Evolutionary conservation across 1,140 invertebrate species (phyloP).

Genomic region (Campoletis sonorensis): DNA sequence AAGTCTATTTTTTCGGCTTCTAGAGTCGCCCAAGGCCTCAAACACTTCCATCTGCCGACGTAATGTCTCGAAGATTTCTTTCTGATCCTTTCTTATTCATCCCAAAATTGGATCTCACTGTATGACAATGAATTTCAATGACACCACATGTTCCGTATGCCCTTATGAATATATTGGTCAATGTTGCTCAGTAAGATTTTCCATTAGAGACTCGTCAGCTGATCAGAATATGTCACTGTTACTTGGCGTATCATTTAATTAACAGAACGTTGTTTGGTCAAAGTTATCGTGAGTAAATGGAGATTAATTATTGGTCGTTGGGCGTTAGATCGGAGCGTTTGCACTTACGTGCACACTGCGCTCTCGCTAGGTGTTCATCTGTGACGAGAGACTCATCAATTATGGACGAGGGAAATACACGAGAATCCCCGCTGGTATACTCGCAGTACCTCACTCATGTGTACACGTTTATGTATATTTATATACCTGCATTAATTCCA

Average conservation of each 20-base stretch:
- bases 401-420: conserved; percentile 62
- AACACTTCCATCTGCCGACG: too few species aligned
- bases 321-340: conserved; percentile 55
- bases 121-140: too few species aligned
- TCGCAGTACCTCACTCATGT: background rate
- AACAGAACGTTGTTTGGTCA: conserved; percentile 5
- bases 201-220: background rate
- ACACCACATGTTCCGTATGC: too few species aligned
- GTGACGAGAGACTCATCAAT: conserved; percentile 60
- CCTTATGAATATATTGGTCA: too few species aligned
- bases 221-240: background rate
- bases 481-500: too few species aligned
- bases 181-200: too few species aligned
- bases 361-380: conserved; percentile 31
- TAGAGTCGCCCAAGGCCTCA: too few species aligned
- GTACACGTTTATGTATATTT: too few species aligned
- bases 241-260: conserved; percentile 37
- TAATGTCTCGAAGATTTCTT: too few species aligned
- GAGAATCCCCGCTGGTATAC: conserved; percentile 34
- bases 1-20: too few species aligned
- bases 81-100: too few species aligned
- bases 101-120: too few species aligned
- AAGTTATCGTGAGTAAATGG: conserved; percentile 40
- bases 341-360: conserved; percentile 48
- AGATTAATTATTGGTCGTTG: conserved; percentile 48